These are phyloP conservation scores for Garra rufa DNA, from an alignment of 2,113 vertebrate species.

Conservation along the genomic window DNA sequence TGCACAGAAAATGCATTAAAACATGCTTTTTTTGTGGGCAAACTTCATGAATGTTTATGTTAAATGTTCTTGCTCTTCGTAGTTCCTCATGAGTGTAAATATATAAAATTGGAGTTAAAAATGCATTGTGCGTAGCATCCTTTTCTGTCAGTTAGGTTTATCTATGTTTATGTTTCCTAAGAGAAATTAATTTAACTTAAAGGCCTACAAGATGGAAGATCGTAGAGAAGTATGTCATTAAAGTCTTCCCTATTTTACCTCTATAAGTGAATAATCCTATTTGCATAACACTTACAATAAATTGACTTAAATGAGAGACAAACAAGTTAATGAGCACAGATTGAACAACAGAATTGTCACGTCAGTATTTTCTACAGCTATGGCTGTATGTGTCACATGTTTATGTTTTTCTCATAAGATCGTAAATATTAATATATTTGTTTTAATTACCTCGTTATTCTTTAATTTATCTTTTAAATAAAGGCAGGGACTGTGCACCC, in stretches of 20 bases:
- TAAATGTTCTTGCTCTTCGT: background rate
- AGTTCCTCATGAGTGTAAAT: background rate
- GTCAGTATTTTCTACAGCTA: background rate
- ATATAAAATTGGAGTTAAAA: background rate
- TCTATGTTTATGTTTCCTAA: background rate
- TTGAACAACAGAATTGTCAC: background rate
- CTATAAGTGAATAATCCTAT: background rate
- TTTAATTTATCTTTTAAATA: too few species aligned
- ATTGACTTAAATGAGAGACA: background rate
- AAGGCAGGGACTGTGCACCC: background rate
- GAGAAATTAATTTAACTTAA: background rate
- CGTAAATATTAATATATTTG: background rate
- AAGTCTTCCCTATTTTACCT: background rate
- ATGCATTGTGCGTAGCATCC: background rate
- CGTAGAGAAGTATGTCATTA: background rate
- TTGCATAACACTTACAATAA: background rate
- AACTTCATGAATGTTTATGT: background rate
- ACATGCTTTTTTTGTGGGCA: background rate
- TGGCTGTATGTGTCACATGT: background rate
- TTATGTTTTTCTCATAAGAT: background rate
- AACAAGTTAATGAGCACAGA: background rate
- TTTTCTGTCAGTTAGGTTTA: background rate
- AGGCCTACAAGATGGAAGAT: background rate
- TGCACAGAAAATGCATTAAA: background rate
- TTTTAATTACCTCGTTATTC: too few species aligned